Evolutionary conservation across 1,140 invertebrate genomes (phyloP).

Genomic region (Sminthurinus signatus): DNA sequence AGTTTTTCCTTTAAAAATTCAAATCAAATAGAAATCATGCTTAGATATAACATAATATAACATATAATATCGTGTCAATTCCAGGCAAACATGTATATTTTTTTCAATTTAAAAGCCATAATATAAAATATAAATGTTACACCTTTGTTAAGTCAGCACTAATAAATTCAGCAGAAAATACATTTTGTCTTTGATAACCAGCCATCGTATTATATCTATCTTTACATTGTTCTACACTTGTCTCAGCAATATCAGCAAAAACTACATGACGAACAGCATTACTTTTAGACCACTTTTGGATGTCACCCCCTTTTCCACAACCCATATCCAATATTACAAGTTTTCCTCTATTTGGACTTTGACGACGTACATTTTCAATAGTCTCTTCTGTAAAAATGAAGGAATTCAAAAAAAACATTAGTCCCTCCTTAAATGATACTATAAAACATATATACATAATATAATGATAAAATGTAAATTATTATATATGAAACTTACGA

Average conservation of each 20-base stretch:
- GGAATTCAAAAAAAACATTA: constrained; percentile 4
- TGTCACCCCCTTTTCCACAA: constrained; percentile 92
- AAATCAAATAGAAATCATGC: not conserved
- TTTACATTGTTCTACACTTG: constrained; percentile 73
- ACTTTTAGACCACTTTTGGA: constrained; percentile 88
- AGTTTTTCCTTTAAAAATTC: constrained; percentile 47
- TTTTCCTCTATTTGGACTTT: constrained; percentile 13
- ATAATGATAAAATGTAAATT: not conserved
- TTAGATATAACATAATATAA: too few relatives aligned
- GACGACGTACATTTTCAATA: constrained; percentile 8
- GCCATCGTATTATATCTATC: constrained; percentile 48
- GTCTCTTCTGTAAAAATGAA: not conserved
- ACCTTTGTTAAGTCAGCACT: constrained; percentile 84
- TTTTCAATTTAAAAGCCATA: too few relatives aligned
- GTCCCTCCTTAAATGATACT: too few relatives aligned
- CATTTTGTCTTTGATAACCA: constrained; percentile 26
- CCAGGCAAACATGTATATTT: too few relatives aligned
- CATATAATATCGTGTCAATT: too few relatives aligned
- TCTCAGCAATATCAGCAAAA: constrained; percentile 88
- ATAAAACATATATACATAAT: too few relatives aligned
- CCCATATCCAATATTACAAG: constrained; percentile 56
- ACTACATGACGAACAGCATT: constrained; percentile 71
- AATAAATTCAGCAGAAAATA: constrained; percentile 86
- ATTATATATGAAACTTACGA: constrained; percentile 48
- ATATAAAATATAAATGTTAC: too few relatives aligned